Base-by-base conservation (phyloP, 2,888 invertebrate species). In the Temnothorax ravouxi region DNA sequence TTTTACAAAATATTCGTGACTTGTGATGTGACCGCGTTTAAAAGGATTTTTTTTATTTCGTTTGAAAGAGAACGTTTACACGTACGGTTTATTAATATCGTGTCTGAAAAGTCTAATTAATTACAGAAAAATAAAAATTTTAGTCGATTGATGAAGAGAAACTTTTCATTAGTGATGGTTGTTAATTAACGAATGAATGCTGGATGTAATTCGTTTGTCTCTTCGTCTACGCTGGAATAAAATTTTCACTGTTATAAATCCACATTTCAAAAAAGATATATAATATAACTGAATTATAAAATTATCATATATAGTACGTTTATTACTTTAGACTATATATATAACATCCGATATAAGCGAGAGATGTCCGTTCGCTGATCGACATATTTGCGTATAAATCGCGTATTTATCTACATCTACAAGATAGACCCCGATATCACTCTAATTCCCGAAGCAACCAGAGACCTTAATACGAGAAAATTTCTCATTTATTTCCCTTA, bases 301-400 rank as follows among this genome's bases (percentile, higher is more conserved):
- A 56, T 25, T 56, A 25, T 54, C 2, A n/a, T 25, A 21, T 21
- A 13, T 13, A 13, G 5, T 54, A 54, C 2, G 2, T 25, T 21
- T 25, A 56, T 25, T 56, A 15, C 5, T 56, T 56, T 25, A 25
- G 13, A 56, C n/a, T n/a, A n/a, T n/a, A n/a, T n/a, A n/a, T n/a
- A n/a, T n/a, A n/a, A n/a, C 41, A 59, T 72, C 13, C n/a, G 72
- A 47, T 71, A 47, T 71, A 38, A 59, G 59, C 47, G 25, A 25
- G 44, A 34, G 38, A 54, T n/a, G 13, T 41, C 25, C 25, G 29
- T 69, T 54, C n/a, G 38, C 13, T 34, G 41, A 67, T 67, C 52
- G 38, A 50, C 38, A 18, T 62, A 52, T 41, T 41, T 66, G 66
- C 50, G 67, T 25, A 52, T 50, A 52, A 38, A 50, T 11, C 25